A percentile compares a stretch with the other conserved stretches of the same genome.
phyloP scores from a whole-genome alignment of 1,140 invertebrate genomes.

The Plodia interpunctella region DNA sequence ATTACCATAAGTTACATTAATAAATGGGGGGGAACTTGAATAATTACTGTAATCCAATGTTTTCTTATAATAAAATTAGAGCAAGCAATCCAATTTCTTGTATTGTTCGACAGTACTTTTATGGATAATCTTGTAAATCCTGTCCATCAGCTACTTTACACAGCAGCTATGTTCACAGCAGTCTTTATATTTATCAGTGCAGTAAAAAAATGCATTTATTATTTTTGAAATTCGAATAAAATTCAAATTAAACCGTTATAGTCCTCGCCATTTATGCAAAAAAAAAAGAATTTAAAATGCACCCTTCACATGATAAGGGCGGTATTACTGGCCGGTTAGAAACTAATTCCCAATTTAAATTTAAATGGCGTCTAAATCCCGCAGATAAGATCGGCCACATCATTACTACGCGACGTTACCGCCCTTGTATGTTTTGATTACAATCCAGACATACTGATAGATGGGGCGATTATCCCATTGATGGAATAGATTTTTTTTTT shows the following conservation, averaged over 20 bases:
- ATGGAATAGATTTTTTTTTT: neutral
- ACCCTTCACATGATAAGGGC: constrained; percentile 15
- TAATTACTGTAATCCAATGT: neutral
- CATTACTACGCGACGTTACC: constrained; percentile 18
- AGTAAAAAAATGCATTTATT: no score
- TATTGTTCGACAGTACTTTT: no score
- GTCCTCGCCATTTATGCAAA: constrained; percentile 16
- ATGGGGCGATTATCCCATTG: constrained; percentile 7
- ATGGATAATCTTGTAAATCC: no score
- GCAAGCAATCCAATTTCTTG: no score
- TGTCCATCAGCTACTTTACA: no score
- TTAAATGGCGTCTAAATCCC: constrained; percentile 59
- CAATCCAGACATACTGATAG: constrained; percentile 7
- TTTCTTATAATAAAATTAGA: neutral
- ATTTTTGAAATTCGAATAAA: no score
- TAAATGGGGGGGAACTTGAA: neutral
- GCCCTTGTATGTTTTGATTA: constrained; percentile 7
- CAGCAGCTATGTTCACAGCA: no score
- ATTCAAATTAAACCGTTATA: constrained; percentile 2
- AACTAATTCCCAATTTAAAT: constrained; percentile 49
- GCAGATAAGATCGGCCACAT: constrained; percentile 32
- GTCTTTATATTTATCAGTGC: no score
- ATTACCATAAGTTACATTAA: constrained; percentile 3
- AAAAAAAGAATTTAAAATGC: constrained; percentile 22
- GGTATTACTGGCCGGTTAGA: constrained; percentile 5